Conservation (phyloP, 2,797 vertebrate genomes). For the Astyanax mexicanus region DNA sequence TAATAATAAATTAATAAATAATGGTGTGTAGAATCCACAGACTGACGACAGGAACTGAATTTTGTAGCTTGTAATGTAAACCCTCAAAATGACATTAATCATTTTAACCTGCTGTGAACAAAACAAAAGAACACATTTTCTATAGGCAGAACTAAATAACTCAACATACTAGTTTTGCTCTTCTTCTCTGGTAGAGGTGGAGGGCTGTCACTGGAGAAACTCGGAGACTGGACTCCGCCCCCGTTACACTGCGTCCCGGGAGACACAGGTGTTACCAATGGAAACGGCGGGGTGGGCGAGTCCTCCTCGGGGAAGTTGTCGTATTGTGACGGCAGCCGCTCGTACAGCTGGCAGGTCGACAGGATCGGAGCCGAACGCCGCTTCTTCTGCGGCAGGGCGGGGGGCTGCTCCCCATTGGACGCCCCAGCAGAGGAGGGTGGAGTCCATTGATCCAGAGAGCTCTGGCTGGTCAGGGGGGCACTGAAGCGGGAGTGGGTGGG, state of each 20-base stretch:
- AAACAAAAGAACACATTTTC: too few relatives aligned
- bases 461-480: constrained; percentile 67
- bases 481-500: constrained; percentile 81
- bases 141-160: too few relatives aligned
- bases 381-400: constrained; percentile 93
- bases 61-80: too few relatives aligned
- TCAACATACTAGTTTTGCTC: constrained; percentile 91
- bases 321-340: constrained; percentile 91
- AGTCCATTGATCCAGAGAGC: constrained; percentile 68
- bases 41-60: too few relatives aligned
- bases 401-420: constrained; percentile 75
- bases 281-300: constrained; percentile 71
- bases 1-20: too few relatives aligned
- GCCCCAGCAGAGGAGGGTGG: constrained; percentile 59
- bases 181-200: constrained; percentile 97
- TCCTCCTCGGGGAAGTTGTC: constrained; percentile 95
- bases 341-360: constrained; percentile 76
- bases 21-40: too few relatives aligned
- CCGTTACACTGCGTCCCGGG: constrained; percentile 84
- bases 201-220: constrained; percentile 84
- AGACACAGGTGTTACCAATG: constrained; percentile 82
- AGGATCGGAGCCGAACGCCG: constrained; percentile 87
- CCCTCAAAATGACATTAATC: too few relatives aligned
- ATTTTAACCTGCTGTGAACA: too few relatives aligned
- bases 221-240: constrained; percentile 77